Evolutionary conservation across 1,140 invertebrate species (phyloP), one percentile per base, ranked within the genome.

Genomic region (Cryptotermes secundus): DNA sequence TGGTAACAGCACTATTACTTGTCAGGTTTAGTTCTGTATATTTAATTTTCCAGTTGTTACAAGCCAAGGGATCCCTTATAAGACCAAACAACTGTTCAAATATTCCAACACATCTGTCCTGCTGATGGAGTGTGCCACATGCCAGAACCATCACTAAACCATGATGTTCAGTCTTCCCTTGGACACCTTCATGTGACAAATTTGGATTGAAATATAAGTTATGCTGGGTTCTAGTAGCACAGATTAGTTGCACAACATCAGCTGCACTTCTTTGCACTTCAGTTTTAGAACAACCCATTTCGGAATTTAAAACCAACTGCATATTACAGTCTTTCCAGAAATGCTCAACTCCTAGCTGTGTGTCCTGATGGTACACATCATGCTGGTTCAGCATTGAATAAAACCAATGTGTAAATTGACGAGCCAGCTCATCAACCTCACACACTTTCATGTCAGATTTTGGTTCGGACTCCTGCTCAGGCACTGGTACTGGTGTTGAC

Each of bases 41-140:
- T 86, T 93, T 93, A 59, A 93, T 91, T 88, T 93, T 94, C 91
- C 92, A 94, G 86, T 92, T 93, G 87, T 94, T 93, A 7, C 90
- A 88, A 34, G 87, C 86, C 84, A 88, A 89, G 1, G 93, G 93
- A 89, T 94, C 93, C 83, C 91, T 90, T 9, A 92, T 88, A 26
- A 94, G 86, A 12, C 91, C 91, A 88, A 94, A 94, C 31, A 90
- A 86, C 86, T 94, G 92, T 86, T 94, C 92, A 88, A 94, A 95
- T n/a, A 93, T 87, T 10, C 94, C 94, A n/a, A 91, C 87, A 86
- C 89, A 91, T 36, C 86, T 84, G 22, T 89, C 86, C 31, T 89
- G 85, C 79, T 88, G 86, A 87, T 94, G 93, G 35, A 95, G 86
- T 0, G 93, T 93, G 14, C 94, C 94, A 89, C 93, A 93, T 24